These are phyloP conservation scores for Misgurnus anguillicaudatus DNA, from an alignment of 2,113 vertebrate genomes.

Conservation along the genomic window DNA sequence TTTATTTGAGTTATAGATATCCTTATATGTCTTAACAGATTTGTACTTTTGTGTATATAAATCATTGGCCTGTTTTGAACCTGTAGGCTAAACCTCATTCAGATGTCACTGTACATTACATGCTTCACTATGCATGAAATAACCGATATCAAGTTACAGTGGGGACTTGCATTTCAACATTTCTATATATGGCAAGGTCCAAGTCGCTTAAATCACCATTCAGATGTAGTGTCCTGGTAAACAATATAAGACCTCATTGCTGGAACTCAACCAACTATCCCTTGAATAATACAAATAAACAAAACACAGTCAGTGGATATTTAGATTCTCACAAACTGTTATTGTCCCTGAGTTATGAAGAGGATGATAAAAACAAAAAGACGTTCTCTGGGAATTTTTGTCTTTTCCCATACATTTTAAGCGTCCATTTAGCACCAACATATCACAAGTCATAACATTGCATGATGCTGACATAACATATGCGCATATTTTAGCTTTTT, in stretches of 20 bases:
- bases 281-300: conserved; percentile 58
- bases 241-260: conserved; percentile 51
- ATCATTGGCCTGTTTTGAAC: neutral
- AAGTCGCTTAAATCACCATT: conserved; percentile 50
- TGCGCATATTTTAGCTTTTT: too few species aligned
- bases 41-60: neutral
- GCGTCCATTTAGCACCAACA: too few species aligned
- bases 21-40: neutral
- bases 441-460: too few species aligned
- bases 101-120: conserved; percentile 30
- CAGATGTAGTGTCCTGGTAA: conserved; percentile 48
- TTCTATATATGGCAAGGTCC: conserved; percentile 57
- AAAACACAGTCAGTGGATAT: conserved; percentile 16
- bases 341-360: conserved; percentile 10
- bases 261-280: conserved; percentile 52
- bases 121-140: conserved; percentile 27
- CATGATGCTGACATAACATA: too few species aligned
- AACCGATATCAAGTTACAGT: conserved; percentile 19
- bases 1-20: neutral
- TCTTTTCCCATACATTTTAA: too few species aligned
- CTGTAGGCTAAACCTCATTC: neutral
- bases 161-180: conserved; percentile 34
- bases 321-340: conserved; percentile 20
- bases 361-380: neutral
- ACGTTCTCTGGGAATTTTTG: too few species aligned